Base-by-base conservation (phyloP, 35 echinoderm and acorn worm species). In the Nesometra sesokonis region DNA sequence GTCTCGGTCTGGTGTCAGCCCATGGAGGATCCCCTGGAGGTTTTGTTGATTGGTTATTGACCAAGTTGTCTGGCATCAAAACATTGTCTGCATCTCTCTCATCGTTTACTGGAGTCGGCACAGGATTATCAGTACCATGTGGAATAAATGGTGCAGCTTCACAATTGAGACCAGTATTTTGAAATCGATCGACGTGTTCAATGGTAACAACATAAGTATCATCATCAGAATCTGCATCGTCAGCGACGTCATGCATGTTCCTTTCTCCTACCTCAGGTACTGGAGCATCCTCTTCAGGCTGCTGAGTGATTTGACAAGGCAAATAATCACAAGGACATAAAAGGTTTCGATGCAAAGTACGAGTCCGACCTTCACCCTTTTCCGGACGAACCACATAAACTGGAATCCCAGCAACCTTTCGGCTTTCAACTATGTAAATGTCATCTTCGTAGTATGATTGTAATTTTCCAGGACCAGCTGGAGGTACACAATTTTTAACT, bases 261-360 rank as follows among this genome's bases (percentile, higher is more conserved):
- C 52, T 19, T 67, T 27, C 0, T 67, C 23, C 11, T 67, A 27
- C 15, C 1, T 67, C 52, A 19, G 7, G 52, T 67, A 27, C 8
- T 67, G 9, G 52, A 13, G 52, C 23, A 2, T 67, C 21, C 29
- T 85, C 34, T 86, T 9, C 37, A 29, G 8, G 0, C 5, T 13
- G 27, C 0, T 23, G 37, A 76, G 17, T 19, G 30, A 77, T n/a
- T 27, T 27, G 1, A 23, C 23, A 7, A 0, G 91, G 86, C 30
- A 97, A 78, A 52, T 33, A 81, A 30, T 90, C 77, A 88, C 94
- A 97, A n/a, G 94, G 88, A 17, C 90, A 57, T 3, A 97, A 85
- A 0, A 93, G 36, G 38, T 97, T 93, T 0, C 94, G 46, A 38
- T 95, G 93, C 29, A 95, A 84, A 27, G 83, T 82, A 34, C 77